phyloP scores from a whole-genome alignment of 2,888 invertebrate species.

The Eupelmus urozonus region DNA sequence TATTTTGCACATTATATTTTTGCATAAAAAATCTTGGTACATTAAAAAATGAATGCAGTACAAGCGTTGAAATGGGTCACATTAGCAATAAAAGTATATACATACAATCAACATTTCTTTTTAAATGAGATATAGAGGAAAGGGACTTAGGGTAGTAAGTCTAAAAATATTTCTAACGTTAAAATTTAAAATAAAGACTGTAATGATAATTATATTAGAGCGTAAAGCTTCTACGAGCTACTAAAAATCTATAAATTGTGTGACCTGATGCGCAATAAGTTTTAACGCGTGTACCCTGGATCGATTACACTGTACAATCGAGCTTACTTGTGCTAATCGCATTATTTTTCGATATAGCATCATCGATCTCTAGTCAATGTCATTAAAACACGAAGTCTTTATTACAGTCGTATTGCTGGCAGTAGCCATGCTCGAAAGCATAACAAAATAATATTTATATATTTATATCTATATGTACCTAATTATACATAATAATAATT shows the following conservation, averaged over 20 bases:
- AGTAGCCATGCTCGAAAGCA: conserved; percentile 63
- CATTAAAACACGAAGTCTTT: conserved; percentile 59
- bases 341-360: conserved; percentile 49
- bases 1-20: conserved; percentile 17
- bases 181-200: conserved; percentile 58
- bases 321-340: conserved; percentile 54
- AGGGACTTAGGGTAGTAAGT: conserved; percentile 49
- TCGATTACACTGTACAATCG: conserved; percentile 56
- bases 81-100: conserved; percentile 52
- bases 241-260: conserved; percentile 53
- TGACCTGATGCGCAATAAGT: conserved; percentile 48
- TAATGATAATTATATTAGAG: conserved; percentile 54
- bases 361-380: conserved; percentile 52
- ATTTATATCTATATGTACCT: conserved; percentile 48
- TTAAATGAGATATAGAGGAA: conserved; percentile 53
- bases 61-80: conserved; percentile 54
- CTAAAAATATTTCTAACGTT: conserved; percentile 56
- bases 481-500: conserved; percentile 55
- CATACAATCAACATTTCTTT: conserved; percentile 50
- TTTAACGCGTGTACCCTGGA: conserved; percentile 55
- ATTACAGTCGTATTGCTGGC: conserved; percentile 61
- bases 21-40: conserved; percentile 48
- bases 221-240: conserved; percentile 50
- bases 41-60: conserved; percentile 56
- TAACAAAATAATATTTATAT: conserved; percentile 62